These are phyloP conservation scores for Sciaenops ocellatus DNA, from an alignment of 2,797 vertebrate genomes.

Conservation along the genomic window DNA sequence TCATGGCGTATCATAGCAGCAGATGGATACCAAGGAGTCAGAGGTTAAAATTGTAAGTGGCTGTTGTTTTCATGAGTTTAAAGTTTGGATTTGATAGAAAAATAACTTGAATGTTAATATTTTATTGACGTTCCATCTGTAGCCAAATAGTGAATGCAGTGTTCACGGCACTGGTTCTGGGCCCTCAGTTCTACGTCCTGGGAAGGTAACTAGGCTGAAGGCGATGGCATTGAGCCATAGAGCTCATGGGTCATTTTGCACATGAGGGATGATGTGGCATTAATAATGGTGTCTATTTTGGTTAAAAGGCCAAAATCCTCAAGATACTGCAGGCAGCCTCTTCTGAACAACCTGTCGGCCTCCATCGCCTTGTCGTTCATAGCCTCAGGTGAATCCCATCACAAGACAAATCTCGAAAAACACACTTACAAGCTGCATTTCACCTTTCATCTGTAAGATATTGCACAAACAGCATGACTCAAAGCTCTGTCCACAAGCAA, in stretches of 20 bases:
- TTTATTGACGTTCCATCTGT: slow-evolving; percentile 44
- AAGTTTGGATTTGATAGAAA: not conserved
- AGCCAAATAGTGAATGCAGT: slow-evolving; percentile 84
- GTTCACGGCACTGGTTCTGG: slow-evolving; percentile 77
- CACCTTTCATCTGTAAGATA: not conserved
- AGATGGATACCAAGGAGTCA: slow-evolving; percentile 81
- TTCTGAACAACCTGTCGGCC: slow-evolving; percentile 86
- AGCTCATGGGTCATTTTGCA: slow-evolving; percentile 22
- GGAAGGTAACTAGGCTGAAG: slow-evolving; percentile 73
- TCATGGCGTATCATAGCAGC: slow-evolving; percentile 82
- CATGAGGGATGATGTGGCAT: not conserved
- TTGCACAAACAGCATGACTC: not conserved
- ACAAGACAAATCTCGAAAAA: not conserved
- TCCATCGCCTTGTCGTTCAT: slow-evolving; percentile 85
- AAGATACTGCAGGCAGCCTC: slow-evolving; percentile 87
- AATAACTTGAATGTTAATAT: not conserved
- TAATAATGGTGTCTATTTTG: slow-evolving; percentile 23
- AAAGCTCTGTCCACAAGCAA: not conserved
- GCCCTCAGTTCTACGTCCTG: slow-evolving; percentile 84
- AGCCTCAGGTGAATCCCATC: slow-evolving; percentile 82
- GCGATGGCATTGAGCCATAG: slow-evolving; percentile 1
- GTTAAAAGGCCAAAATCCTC: slow-evolving; percentile 85
- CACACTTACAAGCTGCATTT: not conserved
- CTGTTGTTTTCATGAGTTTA: slow-evolving; percentile 10
- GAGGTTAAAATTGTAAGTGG: slow-evolving; percentile 84